These are phyloP conservation scores for Zeus faber DNA, from an alignment of 2,113 vertebrate genomes.

Conservation along the genomic window DNA sequence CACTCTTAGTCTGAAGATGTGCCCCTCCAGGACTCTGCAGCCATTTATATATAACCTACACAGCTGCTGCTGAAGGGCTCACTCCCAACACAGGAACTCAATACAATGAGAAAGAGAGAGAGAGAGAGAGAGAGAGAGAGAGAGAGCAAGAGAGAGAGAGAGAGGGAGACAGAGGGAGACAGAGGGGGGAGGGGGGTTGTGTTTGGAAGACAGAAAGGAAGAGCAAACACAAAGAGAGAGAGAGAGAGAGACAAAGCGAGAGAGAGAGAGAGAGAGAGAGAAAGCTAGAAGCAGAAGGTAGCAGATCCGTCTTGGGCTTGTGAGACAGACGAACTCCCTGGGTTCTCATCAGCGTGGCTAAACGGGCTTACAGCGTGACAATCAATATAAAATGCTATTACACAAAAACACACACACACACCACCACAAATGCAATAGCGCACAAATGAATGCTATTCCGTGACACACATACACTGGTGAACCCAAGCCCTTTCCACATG, in stretches of 20 bases:
- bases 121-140: background rate
- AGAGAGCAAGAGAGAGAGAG: background rate
- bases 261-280: background rate
- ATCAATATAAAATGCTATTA: constrained; percentile 26
- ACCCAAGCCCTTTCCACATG: too few relatives aligned
- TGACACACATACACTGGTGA: background rate
- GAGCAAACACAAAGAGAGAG: too few relatives aligned
- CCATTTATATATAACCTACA: constrained; percentile 71
- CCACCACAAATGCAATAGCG: too few relatives aligned
- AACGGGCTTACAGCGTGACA: constrained; percentile 22
- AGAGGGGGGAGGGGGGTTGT: background rate
- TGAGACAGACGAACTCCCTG: constrained; percentile 8
- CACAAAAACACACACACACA: constrained; percentile 19
- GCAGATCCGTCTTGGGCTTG: background rate
- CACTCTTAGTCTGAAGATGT: constrained; percentile 10
- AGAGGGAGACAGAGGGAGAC: constrained; percentile 1
- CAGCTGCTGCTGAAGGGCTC: constrained; percentile 68
- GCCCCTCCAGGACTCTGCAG: constrained; percentile 24
- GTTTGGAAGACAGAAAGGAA: background rate
- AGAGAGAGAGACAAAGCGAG: background rate
- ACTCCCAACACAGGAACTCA: constrained; percentile 62
- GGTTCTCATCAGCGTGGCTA: constrained; percentile 14
- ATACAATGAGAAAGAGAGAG: constrained; percentile 18
- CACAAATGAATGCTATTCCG: too few relatives aligned
- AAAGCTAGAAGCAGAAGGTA: too few relatives aligned